These are phyloP conservation scores for Rhamphomyia laevipes DNA, from an alignment of 2,888 invertebrate species.

Conservation along the genomic window DNA sequence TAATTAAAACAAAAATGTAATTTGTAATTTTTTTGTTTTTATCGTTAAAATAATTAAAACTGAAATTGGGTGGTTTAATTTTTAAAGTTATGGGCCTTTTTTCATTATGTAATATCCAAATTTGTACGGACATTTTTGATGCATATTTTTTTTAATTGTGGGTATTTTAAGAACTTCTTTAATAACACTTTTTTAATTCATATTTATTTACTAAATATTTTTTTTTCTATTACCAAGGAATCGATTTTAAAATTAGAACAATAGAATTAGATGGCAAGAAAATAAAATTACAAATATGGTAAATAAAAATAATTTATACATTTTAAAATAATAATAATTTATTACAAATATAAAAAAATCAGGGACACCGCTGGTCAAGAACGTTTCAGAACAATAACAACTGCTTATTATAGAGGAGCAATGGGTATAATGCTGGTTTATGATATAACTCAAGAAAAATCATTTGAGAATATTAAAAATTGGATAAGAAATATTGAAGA, in stretches of 20 bases:
- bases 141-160: no score
- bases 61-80: no score
- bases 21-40: no score
- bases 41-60: no score
- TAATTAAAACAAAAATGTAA: no score
- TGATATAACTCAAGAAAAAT: conserved; percentile 98
- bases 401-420: conserved; percentile 98
- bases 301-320: conserved; percentile 29
- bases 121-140: no score
- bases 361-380: conserved; percentile 99
- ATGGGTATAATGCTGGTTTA: conserved; percentile 99
- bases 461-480: conserved; percentile 97
- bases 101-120: no score
- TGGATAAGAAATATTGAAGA: conserved; percentile 99
- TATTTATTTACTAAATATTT: neutral
- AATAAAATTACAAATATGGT: conserved; percentile 99
- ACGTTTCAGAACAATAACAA: conserved; percentile 96
- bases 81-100: no score
- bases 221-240: conserved; percentile 55
- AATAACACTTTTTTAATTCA: no score
- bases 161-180: no score
- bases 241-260: conserved; percentile 98
- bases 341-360: conserved; percentile 21
- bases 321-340: neutral
- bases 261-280: conserved; percentile 97